These are phyloP conservation scores for Leptopterna dolabrata DNA, from an alignment of 2,888 invertebrate genomes.

Conservation along the genomic window DNA sequence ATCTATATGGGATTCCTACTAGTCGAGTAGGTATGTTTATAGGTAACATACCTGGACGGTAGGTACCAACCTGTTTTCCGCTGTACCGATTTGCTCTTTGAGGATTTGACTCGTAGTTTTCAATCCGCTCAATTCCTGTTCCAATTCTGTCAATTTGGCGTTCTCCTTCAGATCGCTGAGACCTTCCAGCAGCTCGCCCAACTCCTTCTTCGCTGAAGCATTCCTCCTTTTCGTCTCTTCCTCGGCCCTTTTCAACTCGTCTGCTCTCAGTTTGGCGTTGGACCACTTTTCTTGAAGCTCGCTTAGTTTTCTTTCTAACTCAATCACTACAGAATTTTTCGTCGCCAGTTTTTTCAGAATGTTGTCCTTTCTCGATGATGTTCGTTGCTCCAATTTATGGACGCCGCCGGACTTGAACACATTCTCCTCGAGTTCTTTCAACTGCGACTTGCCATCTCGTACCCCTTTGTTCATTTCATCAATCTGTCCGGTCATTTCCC, in stretches of 20 bases:
- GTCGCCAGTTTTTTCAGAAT: not conserved
- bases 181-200: not conserved
- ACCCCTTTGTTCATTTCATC: not conserved
- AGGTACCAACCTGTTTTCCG: not conserved
- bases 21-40: no score
- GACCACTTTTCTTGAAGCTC: not conserved
- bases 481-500: not conserved
- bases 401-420: not conserved
- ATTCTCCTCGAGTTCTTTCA: not conserved
- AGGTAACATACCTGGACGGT: not conserved
- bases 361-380: not conserved
- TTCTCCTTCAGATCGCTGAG: not conserved
- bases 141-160: not conserved
- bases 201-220: not conserved
- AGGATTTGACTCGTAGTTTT: not conserved
- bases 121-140: not conserved
- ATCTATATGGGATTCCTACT: no score
- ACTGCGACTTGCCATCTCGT: not conserved
- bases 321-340: not conserved
- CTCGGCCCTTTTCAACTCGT: not conserved
- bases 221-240: not conserved
- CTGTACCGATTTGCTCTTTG: not conserved
- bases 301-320: not conserved
- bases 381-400: not conserved
- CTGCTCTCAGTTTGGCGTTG: not conserved